Percentiles rank a stretch among this genome's conserved stretches.
These are phyloP conservation scores for Silurus lanzhouensis DNA, from an alignment of 2,797 vertebrate species.

Conservation along the genomic window DNA sequence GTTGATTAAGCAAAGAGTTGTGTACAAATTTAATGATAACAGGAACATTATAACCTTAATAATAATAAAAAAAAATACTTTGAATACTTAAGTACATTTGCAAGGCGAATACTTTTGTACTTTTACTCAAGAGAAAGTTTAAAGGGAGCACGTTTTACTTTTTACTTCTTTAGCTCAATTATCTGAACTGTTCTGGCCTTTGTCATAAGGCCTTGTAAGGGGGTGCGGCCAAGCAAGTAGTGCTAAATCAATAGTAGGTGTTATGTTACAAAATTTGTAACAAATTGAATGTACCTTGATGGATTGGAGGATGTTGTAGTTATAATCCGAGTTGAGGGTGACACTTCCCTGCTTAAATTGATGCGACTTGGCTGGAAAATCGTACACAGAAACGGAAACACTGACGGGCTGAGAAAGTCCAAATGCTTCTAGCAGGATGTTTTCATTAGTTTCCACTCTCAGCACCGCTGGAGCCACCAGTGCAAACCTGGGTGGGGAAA, in stretches of 20 bases:
- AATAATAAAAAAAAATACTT: no score
- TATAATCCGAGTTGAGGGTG: slow-evolving; percentile 57
- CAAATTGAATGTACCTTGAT: slow-evolving; percentile 61
- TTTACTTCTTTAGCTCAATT: no score
- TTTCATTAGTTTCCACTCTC: slow-evolving; percentile 70
- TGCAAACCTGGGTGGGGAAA: slow-evolving; percentile 62
- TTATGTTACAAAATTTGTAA: not conserved
- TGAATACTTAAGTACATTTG: no score
- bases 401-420: slow-evolving; percentile 3
- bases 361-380: slow-evolving; percentile 46
- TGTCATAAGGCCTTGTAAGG: not conserved
- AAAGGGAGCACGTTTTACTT: no score
- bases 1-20: no score
- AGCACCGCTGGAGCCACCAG: slow-evolving; percentile 71
- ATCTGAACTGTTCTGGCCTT: not conserved
- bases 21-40: no score
- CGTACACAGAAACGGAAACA: slow-evolving; percentile 56
- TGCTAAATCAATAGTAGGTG: not conserved
- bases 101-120: no score
- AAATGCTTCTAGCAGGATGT: slow-evolving; percentile 68
- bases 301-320: slow-evolving; percentile 58
- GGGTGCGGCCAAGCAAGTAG: not conserved
- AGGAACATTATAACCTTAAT: no score
- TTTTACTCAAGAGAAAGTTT: no score
- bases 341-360: slow-evolving; percentile 41